A percentile compares a stretch with the other conserved stretches of the same genome.
These are phyloP conservation scores for Brachymystax lenok DNA, from an alignment of 2,797 vertebrate species.

Conservation along the genomic window DNA sequence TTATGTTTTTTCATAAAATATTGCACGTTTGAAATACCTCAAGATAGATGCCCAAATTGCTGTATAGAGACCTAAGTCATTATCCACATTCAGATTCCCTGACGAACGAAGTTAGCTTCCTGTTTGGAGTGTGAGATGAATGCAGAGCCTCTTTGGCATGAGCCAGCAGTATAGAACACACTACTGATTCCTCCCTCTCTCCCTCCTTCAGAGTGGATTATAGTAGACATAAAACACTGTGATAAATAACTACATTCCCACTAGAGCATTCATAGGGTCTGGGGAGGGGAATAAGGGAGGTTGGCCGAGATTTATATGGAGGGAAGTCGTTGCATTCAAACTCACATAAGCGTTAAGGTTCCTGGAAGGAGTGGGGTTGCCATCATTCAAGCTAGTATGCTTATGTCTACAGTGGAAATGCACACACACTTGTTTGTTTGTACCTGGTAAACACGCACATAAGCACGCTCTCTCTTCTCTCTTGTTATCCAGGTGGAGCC, in stretches of 20 bases:
- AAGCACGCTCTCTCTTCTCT: no score
- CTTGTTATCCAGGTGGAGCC: constrained; percentile 85
- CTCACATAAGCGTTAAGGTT: neutral
- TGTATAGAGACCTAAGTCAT: neutral
- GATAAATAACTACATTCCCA: constrained; percentile 22
- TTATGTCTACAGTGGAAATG: neutral
- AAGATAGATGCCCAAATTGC: no score
- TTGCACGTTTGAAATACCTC: no score
- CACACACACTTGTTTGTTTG: neutral
- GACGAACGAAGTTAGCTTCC: neutral
- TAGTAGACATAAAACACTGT: constrained; percentile 47
- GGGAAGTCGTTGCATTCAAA: constrained; percentile 2
- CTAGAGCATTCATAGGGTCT: constrained; percentile 37
- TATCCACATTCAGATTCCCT: neutral
- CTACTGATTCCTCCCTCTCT: neutral
- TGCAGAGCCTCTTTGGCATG: constrained; percentile 10
- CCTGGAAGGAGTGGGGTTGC: neutral
- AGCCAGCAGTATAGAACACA: constrained; percentile 27
- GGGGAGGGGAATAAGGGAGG: constrained; percentile 19
- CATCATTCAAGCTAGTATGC: neutral
- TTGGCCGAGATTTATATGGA: neutral
- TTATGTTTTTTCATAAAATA: no score
- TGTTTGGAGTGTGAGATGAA: neutral
- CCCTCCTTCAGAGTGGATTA: constrained; percentile 10
- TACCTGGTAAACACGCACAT: neutral